Base-by-base conservation (phyloP, 2,113 vertebrate genomes). In the Brachirus orientalis region DNA sequence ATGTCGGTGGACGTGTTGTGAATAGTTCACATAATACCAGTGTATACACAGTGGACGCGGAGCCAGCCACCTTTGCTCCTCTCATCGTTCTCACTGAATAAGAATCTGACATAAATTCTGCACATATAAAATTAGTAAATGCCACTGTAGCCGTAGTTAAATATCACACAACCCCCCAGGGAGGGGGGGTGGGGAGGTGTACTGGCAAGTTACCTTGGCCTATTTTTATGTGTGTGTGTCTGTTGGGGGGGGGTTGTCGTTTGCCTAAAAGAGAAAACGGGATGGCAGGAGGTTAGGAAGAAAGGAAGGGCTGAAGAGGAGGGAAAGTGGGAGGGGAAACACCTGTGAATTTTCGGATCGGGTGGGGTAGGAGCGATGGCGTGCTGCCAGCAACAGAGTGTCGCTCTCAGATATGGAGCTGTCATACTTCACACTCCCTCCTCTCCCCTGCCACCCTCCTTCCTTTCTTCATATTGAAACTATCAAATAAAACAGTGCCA, bases 121-220 rank as follows among this genome's bases (percentile, higher is more conserved):
- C 93, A 92, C 91, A 94, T 94, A 93, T 93, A 94, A 94, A 94
- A 94, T 93, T 93, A 94, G 93, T 94, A 94, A 94, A 94, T 94
- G 93, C 93, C 93, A 94, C 92, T 93, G 93, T 92, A 93, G 92
- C 93, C 91, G 86, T 94, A 93, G 93, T 94, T 94, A 94, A 94
- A 94, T 94, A 94, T 94, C 93, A 94, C 93, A 91, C 82, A 72
- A 87, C 80, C 87, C 92, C 87, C 90, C 4, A 0, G 90, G 90
- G 92, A 84, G 64, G 67, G 22, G 33, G 57, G 36, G 68, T 63
- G 20, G 70, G 41, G 65, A 59, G 20, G 69, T 47, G n/a, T 55
- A 62, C 47, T 7, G 69, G 77, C 77, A 73, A 88, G 86, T 82
- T 91, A 86, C 89, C 86, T 86, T 89, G 89, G 84, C 87, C 89